Evolutionary conservation across 2,113 vertebrate species (phyloP).

Genomic region (Conger conger): DNA sequence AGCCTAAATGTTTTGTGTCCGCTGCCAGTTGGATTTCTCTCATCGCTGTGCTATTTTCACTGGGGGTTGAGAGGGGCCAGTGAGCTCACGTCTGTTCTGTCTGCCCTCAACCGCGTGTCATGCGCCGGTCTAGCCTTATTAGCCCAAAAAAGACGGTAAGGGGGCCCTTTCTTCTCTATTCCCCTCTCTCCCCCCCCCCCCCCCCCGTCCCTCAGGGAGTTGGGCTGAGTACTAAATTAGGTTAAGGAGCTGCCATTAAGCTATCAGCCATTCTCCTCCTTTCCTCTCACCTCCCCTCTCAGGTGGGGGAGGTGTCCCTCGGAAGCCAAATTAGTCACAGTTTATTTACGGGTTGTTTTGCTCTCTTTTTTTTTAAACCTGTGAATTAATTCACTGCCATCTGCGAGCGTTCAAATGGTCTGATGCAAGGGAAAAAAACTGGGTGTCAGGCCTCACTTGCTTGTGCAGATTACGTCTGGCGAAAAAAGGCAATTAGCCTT

Average conservation of each 20-base stretch:
- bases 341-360: conserved; percentile 22
- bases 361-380: not conserved
- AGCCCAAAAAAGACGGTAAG: not conserved
- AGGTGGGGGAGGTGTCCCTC: not conserved
- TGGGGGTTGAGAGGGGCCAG: conserved; percentile 15
- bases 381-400: conserved; percentile 20
- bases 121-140: not conserved
- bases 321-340: not conserved
- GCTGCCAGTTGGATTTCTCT: not conserved
- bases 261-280: conserved; percentile 10
- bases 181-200: conserved; percentile 17
- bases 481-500: conserved; percentile 21
- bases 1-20: conserved; percentile 23
- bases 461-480: not conserved
- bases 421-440: not conserved
- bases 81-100: conserved; percentile 59
- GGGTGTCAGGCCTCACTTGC: not conserved
- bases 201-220: conserved; percentile 25
- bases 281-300: not conserved
- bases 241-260: conserved; percentile 16
- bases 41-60: conserved; percentile 16
- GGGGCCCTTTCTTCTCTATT: conserved; percentile 24
- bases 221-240: conserved; percentile 32
- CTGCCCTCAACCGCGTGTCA: not conserved
- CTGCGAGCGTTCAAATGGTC: not conserved